phyloP scores from a whole-genome alignment of 2,113 vertebrate genomes.

The Melospiza georgiana region DNA sequence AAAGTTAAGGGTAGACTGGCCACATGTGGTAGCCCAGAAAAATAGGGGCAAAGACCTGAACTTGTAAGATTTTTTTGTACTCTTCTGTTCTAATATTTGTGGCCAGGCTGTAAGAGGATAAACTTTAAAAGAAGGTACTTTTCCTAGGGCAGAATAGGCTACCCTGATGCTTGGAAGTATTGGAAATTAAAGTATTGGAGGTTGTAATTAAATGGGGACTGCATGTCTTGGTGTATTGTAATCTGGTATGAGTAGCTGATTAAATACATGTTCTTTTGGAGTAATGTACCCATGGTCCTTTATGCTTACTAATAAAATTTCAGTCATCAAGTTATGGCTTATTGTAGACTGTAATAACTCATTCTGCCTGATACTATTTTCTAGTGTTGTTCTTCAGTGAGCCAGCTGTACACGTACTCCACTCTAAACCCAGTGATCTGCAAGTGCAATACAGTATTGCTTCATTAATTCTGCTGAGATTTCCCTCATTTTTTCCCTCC shows the following conservation, averaged over 20 bases:
- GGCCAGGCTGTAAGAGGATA: not conserved
- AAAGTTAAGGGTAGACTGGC: not conserved
- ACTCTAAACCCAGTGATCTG: not conserved
- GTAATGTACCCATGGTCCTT: not conserved
- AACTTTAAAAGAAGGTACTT: not conserved
- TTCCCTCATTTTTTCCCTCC: not conserved
- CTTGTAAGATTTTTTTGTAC: not conserved
- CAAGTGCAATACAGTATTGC: not conserved
- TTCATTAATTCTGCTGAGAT: slow-evolving; percentile 54
- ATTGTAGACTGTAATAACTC: slow-evolving; percentile 17
- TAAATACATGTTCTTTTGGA: not conserved
- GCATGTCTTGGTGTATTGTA: not conserved
- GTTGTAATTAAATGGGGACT: not conserved
- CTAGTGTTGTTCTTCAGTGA: not conserved
- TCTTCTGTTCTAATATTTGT: not conserved
- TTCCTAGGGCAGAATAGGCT: not conserved
- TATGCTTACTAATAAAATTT: slow-evolving; percentile 44
- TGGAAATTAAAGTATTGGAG: not conserved
- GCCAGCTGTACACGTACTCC: not conserved
- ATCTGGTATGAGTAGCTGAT: slow-evolving; percentile 11
- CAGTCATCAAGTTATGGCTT: not conserved
- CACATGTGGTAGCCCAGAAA: not conserved
- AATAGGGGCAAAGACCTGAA: not conserved
- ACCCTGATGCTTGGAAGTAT: not conserved
- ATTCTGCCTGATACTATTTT: not conserved